These are phyloP conservation scores for Alitta virens DNA, from an alignment of 2,888 invertebrate species.

Conservation along the genomic window DNA sequence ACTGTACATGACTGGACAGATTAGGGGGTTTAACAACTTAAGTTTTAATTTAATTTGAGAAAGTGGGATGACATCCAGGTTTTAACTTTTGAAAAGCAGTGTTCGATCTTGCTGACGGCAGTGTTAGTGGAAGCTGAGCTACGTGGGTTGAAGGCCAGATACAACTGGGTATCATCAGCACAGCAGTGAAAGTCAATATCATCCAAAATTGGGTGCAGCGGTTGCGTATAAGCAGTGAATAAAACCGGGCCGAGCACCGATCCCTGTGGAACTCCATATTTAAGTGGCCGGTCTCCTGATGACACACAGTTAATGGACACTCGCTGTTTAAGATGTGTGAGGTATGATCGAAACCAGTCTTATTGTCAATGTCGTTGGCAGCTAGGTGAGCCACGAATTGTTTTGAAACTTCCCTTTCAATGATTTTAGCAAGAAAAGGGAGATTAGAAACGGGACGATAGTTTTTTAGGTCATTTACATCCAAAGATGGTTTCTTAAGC, in stretches of 20 bases:
- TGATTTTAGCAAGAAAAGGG: neutral
- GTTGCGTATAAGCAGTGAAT: neutral
- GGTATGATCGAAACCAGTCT: conserved; percentile 13
- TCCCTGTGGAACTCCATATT: conserved; percentile 15
- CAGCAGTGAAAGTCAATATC: no score
- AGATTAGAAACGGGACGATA: conserved; percentile 5
- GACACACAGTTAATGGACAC: conserved; percentile 1
- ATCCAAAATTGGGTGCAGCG: no score
- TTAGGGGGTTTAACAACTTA: no score
- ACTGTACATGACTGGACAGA: no score
- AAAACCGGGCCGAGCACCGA: conserved; percentile 12
- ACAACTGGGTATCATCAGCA: no score
- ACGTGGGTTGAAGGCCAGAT: no score
- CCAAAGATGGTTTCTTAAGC: neutral
- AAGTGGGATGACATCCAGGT: no score
- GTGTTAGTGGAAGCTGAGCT: no score
- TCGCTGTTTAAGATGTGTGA: conserved; percentile 5
- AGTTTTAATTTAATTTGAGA: no score
- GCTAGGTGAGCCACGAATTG: neutral
- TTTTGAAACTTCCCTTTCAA: conserved; percentile 2
- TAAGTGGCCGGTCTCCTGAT: neutral
- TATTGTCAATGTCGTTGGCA: neutral
- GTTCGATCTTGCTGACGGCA: no score
- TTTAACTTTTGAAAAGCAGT: no score
- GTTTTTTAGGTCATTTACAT: conserved; percentile 3